phyloP scores from a whole-genome alignment of 2,888 invertebrate species.

The Acanthosepion esculentum region DNA sequence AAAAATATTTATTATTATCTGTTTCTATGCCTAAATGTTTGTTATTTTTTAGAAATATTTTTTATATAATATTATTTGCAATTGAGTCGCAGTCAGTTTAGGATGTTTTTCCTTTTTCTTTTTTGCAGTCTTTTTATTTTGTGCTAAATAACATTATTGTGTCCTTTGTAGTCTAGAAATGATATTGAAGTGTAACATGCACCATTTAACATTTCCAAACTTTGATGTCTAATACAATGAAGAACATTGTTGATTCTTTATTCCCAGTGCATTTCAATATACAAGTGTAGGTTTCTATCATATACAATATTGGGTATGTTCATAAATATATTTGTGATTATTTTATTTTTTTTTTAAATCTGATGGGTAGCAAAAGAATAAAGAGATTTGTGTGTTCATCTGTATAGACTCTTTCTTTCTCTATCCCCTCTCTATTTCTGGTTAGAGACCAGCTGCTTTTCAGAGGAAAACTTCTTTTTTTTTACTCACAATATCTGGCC shows the following conservation, averaged over 20 bases:
- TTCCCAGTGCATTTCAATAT: slow-evolving; percentile 33
- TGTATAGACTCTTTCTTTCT: background rate
- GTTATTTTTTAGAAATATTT: too few species aligned
- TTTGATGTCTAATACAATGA: background rate
- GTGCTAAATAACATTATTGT: slow-evolving; percentile 12
- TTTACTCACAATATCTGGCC: background rate
- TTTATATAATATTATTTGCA: background rate
- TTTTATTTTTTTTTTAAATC: background rate
- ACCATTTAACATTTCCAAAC: slow-evolving; percentile 33
- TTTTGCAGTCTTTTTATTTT: background rate
- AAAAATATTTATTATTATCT: slow-evolving; percentile 18
- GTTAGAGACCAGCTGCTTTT: slow-evolving; percentile 33
- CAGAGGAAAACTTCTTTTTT: background rate
- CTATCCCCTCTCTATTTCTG: background rate
- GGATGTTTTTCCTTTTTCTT: background rate
- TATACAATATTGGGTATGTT: background rate
- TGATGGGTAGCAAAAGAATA: background rate
- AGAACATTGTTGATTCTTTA: slow-evolving; percentile 21
- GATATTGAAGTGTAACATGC: slow-evolving; percentile 33
- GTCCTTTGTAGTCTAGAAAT: slow-evolving; percentile 8
- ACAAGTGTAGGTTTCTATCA: slow-evolving; percentile 12
- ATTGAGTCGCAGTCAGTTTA: background rate
- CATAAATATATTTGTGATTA: background rate
- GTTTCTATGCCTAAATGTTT: background rate
- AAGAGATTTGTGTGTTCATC: slow-evolving; percentile 16